phyloP scores from a whole-genome alignment of 2,113 vertebrate species.

The Anhinga anhinga region DNA sequence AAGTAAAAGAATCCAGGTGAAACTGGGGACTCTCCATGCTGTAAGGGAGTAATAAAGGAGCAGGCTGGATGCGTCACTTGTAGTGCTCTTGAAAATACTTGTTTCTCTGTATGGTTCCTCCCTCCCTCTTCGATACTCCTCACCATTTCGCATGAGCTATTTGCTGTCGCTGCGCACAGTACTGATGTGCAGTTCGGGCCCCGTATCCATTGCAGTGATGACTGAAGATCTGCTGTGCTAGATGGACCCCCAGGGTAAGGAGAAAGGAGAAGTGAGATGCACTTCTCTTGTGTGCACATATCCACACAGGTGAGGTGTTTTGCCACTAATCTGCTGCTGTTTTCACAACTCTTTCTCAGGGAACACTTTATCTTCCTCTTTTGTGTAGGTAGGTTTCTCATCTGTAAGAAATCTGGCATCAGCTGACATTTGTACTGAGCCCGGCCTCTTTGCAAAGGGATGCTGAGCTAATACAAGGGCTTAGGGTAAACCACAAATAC shows the following conservation, averaged over 20 bases:
- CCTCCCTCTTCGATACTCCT: neutral
- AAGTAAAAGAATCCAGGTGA: neutral
- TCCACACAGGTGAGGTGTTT: neutral
- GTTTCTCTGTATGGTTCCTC: neutral
- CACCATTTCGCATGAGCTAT: neutral
- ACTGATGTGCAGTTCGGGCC: neutral
- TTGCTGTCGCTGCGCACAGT: neutral
- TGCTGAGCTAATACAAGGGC: neutral
- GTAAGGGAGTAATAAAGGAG: neutral
- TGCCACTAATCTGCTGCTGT: neutral
- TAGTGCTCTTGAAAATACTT: neutral
- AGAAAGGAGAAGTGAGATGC: neutral
- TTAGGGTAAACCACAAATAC: neutral
- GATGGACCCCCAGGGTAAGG: accelerated
- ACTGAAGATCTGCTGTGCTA: neutral
- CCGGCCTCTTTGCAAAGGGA: neutral
- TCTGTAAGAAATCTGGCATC: neutral
- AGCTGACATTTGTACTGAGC: neutral
- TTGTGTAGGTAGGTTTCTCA: neutral
- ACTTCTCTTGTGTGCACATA: neutral
- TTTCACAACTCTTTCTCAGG: neutral
- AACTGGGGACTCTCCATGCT: neutral
- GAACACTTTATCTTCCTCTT: neutral
- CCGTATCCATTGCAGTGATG: neutral
- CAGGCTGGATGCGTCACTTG: neutral